Conservation (phyloP, 2,797 vertebrate genomes). For the Microctenopoma stevenorrisi region DNA sequence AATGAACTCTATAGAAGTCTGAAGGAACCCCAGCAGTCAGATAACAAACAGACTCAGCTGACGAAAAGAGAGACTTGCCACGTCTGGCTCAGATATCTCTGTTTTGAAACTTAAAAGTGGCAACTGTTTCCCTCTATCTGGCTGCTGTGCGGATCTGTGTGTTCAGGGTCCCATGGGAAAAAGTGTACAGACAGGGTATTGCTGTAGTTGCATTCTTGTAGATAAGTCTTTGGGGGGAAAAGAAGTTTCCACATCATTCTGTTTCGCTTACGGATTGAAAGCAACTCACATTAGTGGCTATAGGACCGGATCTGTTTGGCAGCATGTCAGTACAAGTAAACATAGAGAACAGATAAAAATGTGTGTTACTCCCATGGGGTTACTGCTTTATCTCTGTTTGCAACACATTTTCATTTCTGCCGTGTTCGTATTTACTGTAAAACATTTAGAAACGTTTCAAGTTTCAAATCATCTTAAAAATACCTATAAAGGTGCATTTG, state of each 20-base stretch:
- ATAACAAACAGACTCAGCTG: conserved; percentile 73
- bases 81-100: conserved; percentile 71
- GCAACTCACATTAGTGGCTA: conserved; percentile 57
- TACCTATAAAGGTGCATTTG: conserved; percentile 39
- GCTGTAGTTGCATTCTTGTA: conserved; percentile 49
- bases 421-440: conserved; percentile 24
- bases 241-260: conserved; percentile 47
- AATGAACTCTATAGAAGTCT: conserved; percentile 73
- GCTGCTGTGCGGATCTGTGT: conserved; percentile 54
- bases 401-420: conserved; percentile 20
- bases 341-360: conserved; percentile 58
- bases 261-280: conserved; percentile 65
- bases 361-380: conserved; percentile 32
- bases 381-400: conserved; percentile 46
- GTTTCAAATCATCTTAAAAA: conserved; percentile 41
- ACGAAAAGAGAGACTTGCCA: conserved; percentile 70
- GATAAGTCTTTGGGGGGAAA: conserved; percentile 47
- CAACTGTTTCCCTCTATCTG: conserved; percentile 66
- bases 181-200: conserved; percentile 51
- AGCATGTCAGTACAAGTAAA: conserved; percentile 59
- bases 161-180: conserved; percentile 58
- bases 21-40: conserved; percentile 62
- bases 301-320: conserved; percentile 54
- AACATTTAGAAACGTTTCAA: not conserved
- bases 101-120: conserved; percentile 74